phyloP scores from a whole-genome alignment of 2,888 invertebrate genomes.

The Leucophenga montana region DNA sequence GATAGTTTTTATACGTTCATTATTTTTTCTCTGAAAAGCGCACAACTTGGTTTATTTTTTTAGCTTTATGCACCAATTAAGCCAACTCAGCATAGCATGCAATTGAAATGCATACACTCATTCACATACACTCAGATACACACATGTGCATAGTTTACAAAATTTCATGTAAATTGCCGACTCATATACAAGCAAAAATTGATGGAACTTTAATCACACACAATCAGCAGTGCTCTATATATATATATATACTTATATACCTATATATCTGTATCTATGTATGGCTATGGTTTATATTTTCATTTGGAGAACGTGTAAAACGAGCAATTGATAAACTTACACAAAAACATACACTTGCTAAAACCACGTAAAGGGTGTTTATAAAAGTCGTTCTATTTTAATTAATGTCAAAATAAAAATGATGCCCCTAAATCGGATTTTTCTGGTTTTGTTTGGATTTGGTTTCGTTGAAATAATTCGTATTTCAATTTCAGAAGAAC shows the following conservation, averaged over 20 bases:
- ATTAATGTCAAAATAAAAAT: no score
- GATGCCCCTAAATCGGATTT: no score
- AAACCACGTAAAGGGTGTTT: not conserved
- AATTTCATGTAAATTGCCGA: not conserved
- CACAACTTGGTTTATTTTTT: not conserved
- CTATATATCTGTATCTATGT: not conserved
- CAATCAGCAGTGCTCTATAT: not conserved
- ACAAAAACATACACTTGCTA: conserved; percentile 13
- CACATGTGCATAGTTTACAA: not conserved
- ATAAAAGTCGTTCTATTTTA: no score
- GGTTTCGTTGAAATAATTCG: no score
- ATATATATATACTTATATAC: not conserved
- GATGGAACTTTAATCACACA: conserved; percentile 26
- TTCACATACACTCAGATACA: no score
- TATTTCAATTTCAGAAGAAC: no score
- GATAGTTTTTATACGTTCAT: no score
- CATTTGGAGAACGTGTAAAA: conserved; percentile 41
- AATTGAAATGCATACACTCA: not conserved
- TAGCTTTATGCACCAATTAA: conserved; percentile 16
- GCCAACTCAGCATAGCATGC: conserved; percentile 10
- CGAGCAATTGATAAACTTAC: conserved; percentile 45
- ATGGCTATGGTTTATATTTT: conserved; percentile 38
- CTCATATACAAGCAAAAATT: conserved; percentile 19
- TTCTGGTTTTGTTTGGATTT: no score
- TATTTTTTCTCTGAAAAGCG: not conserved